Conservation (phyloP, 2,797 vertebrate species). For the Pachyuromys duprasi region DNA sequence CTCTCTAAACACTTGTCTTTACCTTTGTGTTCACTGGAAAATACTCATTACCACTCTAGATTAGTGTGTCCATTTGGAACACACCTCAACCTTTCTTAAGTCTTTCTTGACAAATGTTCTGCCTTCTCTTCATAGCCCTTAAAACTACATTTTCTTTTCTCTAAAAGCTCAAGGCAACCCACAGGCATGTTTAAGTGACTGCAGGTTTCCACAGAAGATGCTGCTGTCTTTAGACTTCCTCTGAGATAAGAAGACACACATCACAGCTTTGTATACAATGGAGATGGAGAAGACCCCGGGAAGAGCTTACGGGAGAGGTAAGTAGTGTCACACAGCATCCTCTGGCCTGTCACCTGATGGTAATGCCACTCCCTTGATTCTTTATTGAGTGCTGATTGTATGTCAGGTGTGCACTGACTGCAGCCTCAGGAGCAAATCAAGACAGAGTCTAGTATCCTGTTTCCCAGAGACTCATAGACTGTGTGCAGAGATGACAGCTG, state of each 20-base stretch:
- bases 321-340: neutral
- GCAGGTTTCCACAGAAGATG: neutral
- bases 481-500: neutral
- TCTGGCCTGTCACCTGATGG: neutral
- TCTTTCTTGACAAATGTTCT: neutral
- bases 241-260: neutral
- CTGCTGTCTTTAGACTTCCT: neutral
- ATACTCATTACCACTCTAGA: neutral
- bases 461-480: neutral
- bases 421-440: neutral
- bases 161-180: neutral
- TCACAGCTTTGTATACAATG: neutral
- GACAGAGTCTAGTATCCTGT: neutral
- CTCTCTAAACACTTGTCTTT: constrained; percentile 28
- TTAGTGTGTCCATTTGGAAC: neutral
- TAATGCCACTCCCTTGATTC: neutral
- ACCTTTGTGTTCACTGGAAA: neutral
- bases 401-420: neutral
- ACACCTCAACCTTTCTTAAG: neutral
- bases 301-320: neutral
- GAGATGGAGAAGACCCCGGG: neutral
- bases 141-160: neutral
- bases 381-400: neutral
- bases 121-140: neutral
- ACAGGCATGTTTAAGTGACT: neutral